A percentile compares a stretch with the other conserved stretches of the same genome.
Conservation (phyloP, 2,113 vertebrate species). For the Telmatochromis sp. region DNA sequence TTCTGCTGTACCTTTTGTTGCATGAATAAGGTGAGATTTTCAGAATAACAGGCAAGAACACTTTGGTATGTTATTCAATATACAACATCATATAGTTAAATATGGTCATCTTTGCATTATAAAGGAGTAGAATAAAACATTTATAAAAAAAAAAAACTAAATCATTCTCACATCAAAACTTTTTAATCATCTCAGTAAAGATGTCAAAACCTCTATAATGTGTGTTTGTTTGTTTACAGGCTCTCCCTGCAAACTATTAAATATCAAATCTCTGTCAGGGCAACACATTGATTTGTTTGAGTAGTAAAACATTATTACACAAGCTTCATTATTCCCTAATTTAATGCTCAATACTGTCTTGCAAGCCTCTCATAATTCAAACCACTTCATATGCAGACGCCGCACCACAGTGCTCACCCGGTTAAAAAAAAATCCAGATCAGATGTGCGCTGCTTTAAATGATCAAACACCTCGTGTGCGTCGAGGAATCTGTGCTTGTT, state of each 20-base stretch:
- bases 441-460: neutral
- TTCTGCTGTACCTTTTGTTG: neutral
- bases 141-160: neutral
- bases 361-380: neutral
- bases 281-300: neutral
- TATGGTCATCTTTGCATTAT: neutral
- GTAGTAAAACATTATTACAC: neutral
- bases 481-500: neutral
- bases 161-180: neutral
- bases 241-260: neutral
- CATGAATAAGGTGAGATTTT: neutral
- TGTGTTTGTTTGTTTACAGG: neutral
- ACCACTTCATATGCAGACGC: neutral
- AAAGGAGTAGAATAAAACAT: neutral
- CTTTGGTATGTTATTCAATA: neutral
- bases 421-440: neutral
- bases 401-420: neutral
- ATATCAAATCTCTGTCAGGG: neutral
- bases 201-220: neutral
- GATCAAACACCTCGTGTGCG: neutral
- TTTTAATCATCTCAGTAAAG: neutral
- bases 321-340: neutral
- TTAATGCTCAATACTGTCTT: neutral
- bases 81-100: neutral
- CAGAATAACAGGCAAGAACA: neutral